Conservation (phyloP, 2,888 invertebrate genomes). For the Osedax frankpressi region DNA sequence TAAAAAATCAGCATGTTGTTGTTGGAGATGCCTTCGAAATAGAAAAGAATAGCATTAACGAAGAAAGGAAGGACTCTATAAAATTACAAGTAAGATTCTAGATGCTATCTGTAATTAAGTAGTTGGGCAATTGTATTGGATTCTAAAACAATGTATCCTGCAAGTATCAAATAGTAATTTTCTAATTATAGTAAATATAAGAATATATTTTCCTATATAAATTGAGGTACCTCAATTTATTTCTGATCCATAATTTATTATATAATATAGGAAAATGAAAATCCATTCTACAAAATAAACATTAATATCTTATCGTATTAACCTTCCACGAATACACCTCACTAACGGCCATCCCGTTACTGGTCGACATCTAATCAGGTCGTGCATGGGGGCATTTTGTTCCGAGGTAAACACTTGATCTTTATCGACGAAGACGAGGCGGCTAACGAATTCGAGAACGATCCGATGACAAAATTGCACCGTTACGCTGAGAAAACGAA, state of each 20-base stretch:
- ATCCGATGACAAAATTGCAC: conserved; percentile 36
- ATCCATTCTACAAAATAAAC: no score
- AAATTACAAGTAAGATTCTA: background rate
- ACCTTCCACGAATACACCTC: background rate
- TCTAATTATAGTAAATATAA: no score
- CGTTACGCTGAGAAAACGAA: conserved; percentile 31
- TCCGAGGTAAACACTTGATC: conserved; percentile 15
- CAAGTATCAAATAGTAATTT: no score
- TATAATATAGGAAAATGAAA: no score
- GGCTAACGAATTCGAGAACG: conserved; percentile 28
- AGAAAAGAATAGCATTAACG: conserved; percentile 29
- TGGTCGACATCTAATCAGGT: conserved; percentile 26
- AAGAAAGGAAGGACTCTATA: conserved; percentile 25
- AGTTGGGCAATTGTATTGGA: no score
- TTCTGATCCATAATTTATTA: no score
- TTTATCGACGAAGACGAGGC: conserved; percentile 11
- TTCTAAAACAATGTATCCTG: no score
- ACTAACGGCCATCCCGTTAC: background rate
- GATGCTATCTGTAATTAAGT: no score
- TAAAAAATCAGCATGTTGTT: conserved; percentile 32
- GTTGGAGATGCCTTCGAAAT: conserved; percentile 33
- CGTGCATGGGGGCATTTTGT: conserved; percentile 33
- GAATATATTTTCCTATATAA: no score
- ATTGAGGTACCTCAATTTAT: no score
- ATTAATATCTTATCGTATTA: no score